A percentile compares a stretch with the other conserved stretches of the same genome.
Evolutionary conservation across 2,113 vertebrate genomes (phyloP).

Genomic region (Ctenodactylus gundi): DNA sequence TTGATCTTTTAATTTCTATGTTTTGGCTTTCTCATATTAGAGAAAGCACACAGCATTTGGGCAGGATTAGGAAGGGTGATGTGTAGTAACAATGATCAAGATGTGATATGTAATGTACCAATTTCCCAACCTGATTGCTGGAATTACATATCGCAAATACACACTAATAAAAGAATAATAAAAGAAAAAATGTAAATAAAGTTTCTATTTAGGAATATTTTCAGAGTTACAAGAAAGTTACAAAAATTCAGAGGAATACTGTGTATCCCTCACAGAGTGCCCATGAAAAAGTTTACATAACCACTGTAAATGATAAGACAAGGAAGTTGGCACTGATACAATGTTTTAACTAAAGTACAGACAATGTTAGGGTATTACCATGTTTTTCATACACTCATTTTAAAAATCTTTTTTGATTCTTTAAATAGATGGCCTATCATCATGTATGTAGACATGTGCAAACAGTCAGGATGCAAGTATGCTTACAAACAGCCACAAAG

Average conservation of each 20-base stretch:
- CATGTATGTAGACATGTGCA: not conserved
- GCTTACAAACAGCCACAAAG: not conserved
- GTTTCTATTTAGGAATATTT: not conserved
- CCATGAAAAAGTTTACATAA: not conserved
- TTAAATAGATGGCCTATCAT: too few relatives aligned
- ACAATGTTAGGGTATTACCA: not conserved
- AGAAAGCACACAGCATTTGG: too few relatives aligned
- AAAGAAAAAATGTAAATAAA: too few relatives aligned
- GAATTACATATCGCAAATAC: too few relatives aligned
- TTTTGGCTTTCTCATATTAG: too few relatives aligned
- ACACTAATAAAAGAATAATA: too few relatives aligned
- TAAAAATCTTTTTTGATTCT: not conserved
- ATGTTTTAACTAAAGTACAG: not conserved
- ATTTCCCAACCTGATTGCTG: too few relatives aligned
- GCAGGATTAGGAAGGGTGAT: too few relatives aligned
- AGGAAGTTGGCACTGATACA: not conserved
- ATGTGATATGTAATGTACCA: too few relatives aligned
- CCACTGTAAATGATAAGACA: not conserved
- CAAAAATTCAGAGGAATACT: not conserved
- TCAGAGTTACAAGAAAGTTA: not conserved
- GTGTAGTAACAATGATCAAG: too few relatives aligned
- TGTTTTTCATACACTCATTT: not conserved
- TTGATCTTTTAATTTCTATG: too few relatives aligned
- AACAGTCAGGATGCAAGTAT: not conserved
- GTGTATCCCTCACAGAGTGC: not conserved